These are phyloP conservation scores for Seira ritae DNA, from an alignment of 2,888 invertebrate species.

Conservation along the genomic window DNA sequence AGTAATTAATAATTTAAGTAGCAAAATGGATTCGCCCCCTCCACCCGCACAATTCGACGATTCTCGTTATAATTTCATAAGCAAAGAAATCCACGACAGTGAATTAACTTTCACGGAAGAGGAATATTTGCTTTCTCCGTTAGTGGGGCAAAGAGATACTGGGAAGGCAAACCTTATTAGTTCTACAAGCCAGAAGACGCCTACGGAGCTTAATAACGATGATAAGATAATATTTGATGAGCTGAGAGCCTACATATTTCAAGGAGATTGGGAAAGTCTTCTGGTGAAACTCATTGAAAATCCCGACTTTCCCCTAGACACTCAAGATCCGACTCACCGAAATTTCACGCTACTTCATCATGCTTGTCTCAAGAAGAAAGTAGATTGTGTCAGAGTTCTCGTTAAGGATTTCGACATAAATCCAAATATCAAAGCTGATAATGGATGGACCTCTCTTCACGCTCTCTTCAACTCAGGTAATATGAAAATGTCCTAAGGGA, in stretches of 20 bases:
- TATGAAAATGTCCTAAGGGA: not conserved
- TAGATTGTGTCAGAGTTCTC: slow-evolving; percentile 40
- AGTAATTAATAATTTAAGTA: too few species aligned
- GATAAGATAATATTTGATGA: slow-evolving; percentile 35
- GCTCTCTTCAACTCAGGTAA: slow-evolving; percentile 51
- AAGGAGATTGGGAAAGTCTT: slow-evolving; percentile 27
- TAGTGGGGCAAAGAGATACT: too few species aligned
- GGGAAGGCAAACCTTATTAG: too few species aligned
- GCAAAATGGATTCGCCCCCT: too few species aligned
- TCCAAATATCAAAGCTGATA: slow-evolving; percentile 50
- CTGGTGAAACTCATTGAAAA: slow-evolving; percentile 24
- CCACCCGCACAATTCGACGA: too few species aligned
- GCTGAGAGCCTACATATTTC: slow-evolving; percentile 20
- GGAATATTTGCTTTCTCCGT: too few species aligned
- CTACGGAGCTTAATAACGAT: not conserved
- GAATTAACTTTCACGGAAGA: too few species aligned
- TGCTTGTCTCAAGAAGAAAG: slow-evolving; percentile 24
- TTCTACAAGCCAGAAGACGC: too few species aligned
- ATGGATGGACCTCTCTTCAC: slow-evolving; percentile 56
- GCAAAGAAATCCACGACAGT: too few species aligned
- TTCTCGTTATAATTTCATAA: too few species aligned
- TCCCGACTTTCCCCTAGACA: slow-evolving; percentile 34
- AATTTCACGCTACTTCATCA: slow-evolving; percentile 54
- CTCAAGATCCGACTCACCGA: slow-evolving; percentile 28
- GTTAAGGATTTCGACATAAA: slow-evolving; percentile 46